Conservation (phyloP, 1,140 invertebrate genomes). For the Bombus affinis region DNA sequence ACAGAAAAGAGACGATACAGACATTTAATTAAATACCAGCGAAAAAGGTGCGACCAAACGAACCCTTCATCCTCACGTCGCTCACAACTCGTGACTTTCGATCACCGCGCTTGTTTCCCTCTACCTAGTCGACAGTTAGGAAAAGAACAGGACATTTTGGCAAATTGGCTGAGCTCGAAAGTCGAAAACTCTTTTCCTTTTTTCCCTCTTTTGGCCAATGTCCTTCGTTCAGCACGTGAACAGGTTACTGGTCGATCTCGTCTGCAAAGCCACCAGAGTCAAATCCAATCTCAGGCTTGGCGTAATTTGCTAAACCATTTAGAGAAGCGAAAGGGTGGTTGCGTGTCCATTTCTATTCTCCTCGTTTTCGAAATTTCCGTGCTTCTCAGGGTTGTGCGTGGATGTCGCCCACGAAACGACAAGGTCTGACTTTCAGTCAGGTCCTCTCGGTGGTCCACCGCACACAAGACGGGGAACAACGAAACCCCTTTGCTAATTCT, state of each 20-base stretch:
- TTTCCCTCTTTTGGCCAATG: background rate
- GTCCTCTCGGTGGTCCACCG: slow-evolving; percentile 61
- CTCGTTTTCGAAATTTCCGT: slow-evolving; percentile 72
- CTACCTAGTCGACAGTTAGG: no score
- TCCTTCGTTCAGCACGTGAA: slow-evolving; percentile 12
- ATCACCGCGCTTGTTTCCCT: slow-evolving; percentile 4
- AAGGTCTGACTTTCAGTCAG: background rate
- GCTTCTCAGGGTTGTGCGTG: slow-evolving; percentile 7
- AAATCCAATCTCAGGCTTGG: slow-evolving; percentile 72
- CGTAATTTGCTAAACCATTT: slow-evolving; percentile 77
- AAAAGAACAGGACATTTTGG: slow-evolving; percentile 46
- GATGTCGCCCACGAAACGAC: background rate
- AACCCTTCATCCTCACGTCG: background rate
- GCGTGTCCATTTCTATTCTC: slow-evolving; percentile 72
- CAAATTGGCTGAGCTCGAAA: slow-evolving; percentile 63
- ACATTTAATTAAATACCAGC: background rate
- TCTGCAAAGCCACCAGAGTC: slow-evolving; percentile 60
- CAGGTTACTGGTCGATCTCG: slow-evolving; percentile 7
- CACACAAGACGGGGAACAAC: slow-evolving; percentile 66
- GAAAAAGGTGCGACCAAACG: background rate
- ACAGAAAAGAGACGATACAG: background rate
- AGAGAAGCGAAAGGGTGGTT: slow-evolving; percentile 41
- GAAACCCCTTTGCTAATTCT: slow-evolving; percentile 74
- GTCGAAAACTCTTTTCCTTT: slow-evolving; percentile 23
- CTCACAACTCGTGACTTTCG: background rate